Conservation (phyloP, 2,113 vertebrate genomes). For the Crotalus viridis region DNA sequence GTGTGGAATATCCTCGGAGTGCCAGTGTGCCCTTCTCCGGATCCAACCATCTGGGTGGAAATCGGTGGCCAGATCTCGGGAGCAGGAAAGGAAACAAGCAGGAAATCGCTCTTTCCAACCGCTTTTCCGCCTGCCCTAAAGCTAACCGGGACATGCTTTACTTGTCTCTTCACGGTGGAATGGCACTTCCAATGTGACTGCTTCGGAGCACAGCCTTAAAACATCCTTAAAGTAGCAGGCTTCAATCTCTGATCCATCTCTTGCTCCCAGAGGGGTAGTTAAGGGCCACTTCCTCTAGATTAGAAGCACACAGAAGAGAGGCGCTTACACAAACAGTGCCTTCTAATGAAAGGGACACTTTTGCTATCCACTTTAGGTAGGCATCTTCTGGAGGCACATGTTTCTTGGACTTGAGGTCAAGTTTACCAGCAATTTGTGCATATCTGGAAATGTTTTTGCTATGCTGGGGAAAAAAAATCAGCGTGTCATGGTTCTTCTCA, state of each 20-base stretch:
- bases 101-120: not conserved
- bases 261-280: not conserved
- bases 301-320: no score
- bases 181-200: not conserved
- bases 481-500: not conserved
- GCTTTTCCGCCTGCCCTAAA: not conserved
- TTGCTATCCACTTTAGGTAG: not conserved
- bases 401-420: not conserved
- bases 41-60: not conserved
- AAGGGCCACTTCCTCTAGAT: not conserved
- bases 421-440: not conserved
- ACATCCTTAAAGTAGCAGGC: not conserved
- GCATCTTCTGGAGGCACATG: not conserved
- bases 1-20: not conserved
- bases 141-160: not conserved
- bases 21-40: not conserved
- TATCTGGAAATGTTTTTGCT: not conserved
- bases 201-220: not conserved
- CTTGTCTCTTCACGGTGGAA: not conserved
- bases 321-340: not conserved
- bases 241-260: not conserved
- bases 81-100: accelerated
- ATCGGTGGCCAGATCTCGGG: no score
- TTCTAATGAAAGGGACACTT: not conserved
- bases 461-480: not conserved